Evolutionary conservation across 1,140 invertebrate species (phyloP).

Genomic region (Brachionus calyciflorus): DNA sequence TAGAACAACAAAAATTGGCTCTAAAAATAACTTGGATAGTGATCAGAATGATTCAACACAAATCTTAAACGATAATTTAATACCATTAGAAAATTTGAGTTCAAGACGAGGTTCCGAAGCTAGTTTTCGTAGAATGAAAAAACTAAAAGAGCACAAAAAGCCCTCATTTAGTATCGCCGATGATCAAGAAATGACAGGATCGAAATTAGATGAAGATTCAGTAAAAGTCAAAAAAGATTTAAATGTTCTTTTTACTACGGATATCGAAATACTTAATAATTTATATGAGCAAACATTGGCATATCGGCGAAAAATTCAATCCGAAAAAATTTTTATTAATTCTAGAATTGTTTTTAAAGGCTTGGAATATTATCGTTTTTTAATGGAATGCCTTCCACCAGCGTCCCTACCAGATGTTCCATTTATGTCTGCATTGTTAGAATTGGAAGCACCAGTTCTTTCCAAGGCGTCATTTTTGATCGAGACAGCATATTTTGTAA

Average conservation of each 20-base stretch:
- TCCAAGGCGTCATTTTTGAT: constrained; percentile 81
- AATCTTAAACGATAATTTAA: not conserved
- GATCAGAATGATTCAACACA: not conserved
- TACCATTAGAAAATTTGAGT: not conserved
- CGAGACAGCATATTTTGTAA: constrained; percentile 92
- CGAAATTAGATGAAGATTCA: constrained; percentile 17
- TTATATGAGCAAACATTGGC: constrained; percentile 76
- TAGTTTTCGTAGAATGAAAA: constrained; percentile 30
- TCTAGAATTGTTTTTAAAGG: constrained; percentile 49
- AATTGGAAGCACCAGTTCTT: constrained; percentile 90
- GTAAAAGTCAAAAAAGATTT: not conserved
- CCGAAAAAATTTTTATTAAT: constrained; percentile 5
- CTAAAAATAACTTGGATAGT: not conserved
- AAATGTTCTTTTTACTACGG: not conserved
- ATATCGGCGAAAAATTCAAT: constrained; percentile 60
- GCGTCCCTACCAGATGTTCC: constrained; percentile 91
- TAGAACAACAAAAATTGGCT: not conserved
- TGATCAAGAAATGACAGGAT: not conserved
- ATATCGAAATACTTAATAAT: constrained; percentile 1
- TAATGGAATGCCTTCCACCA: constrained; percentile 89
- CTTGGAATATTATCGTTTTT: constrained; percentile 60
- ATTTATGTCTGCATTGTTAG: constrained; percentile 86
- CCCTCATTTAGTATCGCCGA: constrained; percentile 7
- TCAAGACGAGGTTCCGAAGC: constrained; percentile 2
- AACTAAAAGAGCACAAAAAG: constrained; percentile 13